Evolutionary conservation across 2,888 invertebrate genomes (phyloP), one percentile per base, ranked within the genome.

Genomic region (Drosophila tripunctata): DNA sequence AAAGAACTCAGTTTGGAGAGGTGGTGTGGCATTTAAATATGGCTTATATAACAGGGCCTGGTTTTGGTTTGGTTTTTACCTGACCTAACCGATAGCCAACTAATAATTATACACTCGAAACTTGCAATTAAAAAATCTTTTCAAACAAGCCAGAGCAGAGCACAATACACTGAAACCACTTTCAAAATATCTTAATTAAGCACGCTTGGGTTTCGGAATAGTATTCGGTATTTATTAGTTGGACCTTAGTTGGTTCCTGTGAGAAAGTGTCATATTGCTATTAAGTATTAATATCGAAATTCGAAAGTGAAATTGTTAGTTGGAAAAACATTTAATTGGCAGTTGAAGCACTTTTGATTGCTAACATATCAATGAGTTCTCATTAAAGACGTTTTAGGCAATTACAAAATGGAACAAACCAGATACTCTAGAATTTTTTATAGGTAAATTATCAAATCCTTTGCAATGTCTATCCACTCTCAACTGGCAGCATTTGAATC

Each of bases 51-150:
- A 87, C 14, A 45, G 66, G 67, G 56, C 57, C 64, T 45, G 58
- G 36, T 55, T 63, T n/a, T n/a, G n/a, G n/a, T n/a, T n/a, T n/a
- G n/a, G 52, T 47, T 69, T 50, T 73, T 14, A 48, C 40, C 72
- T 76, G 67, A 70, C 70, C 85, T 80, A 81, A 84, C 84, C 81
- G 62, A 69, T 80, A 72, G 63, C 78, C 64, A 73, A 83, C 65
- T 63, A 69, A 76, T 88, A 83, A 88, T 84, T 88, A 84, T 69
- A 81, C 45, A 61, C 63, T 57, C 41, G 35, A 57, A 74, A 70
- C 72, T 67, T 68, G 57, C 73, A 88, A 84, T 84, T 84, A 84
- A 68, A 88, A 84, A 79, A 73, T 84, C 86, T 72, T 86, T 87
- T 86, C 74, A 48, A 69, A 40, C 60, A 55, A 55, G 21, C 55